Evolutionary conservation across 2,797 vertebrate species (phyloP).

Genomic region (Numenius phaeopus): DNA sequence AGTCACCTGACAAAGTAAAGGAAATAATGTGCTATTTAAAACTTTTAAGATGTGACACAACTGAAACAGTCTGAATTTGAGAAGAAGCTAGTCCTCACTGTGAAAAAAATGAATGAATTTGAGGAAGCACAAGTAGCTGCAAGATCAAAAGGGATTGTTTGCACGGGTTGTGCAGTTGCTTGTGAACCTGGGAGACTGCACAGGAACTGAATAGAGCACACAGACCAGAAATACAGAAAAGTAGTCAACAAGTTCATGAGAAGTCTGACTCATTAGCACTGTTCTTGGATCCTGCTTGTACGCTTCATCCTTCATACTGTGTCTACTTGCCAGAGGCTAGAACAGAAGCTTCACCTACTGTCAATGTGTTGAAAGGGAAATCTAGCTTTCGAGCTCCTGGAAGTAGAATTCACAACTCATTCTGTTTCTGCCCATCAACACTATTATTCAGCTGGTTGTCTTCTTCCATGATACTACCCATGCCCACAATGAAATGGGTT

Average conservation of each 20-base stretch:
- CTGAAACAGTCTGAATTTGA: not conserved
- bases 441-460: not conserved
- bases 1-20: not conserved
- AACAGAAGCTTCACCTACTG: not conserved
- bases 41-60: not conserved
- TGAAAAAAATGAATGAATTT: not conserved
- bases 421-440: not conserved
- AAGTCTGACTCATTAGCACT: not conserved
- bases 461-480: fast-evolving
- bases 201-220: not conserved
- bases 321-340: not conserved
- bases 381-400: not conserved
- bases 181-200: not conserved
- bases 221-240: not conserved
- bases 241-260: not conserved
- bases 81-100: not conserved
- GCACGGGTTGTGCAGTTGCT: not conserved
- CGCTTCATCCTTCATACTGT: not conserved
- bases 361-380: not conserved
- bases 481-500: not conserved
- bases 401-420: not conserved
- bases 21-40: not conserved
- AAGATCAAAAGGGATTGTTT: not conserved
- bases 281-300: not conserved
- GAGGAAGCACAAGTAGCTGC: not conserved